A percentile compares a stretch with the other conserved stretches of the same genome.
Conservation (phyloP, 35 echinoderm and acorn worm genomes). For the Apostichopus parvimensis region DNA sequence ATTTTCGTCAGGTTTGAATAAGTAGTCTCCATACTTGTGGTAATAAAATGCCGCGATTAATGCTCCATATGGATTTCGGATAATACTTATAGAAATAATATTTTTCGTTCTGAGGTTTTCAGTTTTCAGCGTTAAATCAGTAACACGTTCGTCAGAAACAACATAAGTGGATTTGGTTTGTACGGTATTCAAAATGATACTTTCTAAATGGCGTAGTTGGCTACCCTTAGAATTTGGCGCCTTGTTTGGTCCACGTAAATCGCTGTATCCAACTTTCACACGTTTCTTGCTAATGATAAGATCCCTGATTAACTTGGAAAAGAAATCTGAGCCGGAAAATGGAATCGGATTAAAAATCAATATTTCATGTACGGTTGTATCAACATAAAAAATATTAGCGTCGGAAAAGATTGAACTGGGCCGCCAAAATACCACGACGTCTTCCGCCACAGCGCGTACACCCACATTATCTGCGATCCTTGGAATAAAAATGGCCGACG, state of each 20-base stretch:
- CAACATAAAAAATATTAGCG: not conserved
- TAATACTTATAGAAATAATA: not conserved
- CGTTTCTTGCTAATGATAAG: not conserved
- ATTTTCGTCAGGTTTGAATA: not conserved
- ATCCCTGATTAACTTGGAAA: not conserved
- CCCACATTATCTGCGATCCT: too few relatives aligned
- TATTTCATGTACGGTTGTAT: not conserved
- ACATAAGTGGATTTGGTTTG: not conserved
- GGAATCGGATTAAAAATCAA: not conserved
- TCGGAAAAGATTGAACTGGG: not conserved
- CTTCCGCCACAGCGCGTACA: not conserved
- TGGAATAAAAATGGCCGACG: not conserved
- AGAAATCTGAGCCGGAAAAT: not conserved
- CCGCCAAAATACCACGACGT: not conserved
- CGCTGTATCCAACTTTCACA: not conserved
- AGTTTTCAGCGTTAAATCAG: not conserved
- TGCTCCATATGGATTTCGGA: not conserved
- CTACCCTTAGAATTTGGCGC: not conserved
- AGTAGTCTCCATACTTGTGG: not conserved
- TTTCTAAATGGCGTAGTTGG: not conserved
- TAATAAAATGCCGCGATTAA: conserved; percentile 23
- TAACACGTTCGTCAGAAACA: not conserved
- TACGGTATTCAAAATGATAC: not conserved
- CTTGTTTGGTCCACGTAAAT: not conserved
- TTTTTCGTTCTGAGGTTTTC: too few relatives aligned